Evolutionary conservation across 2,888 invertebrate species (phyloP), one percentile per base, ranked within the genome.

Genomic region (Pteria penguin): DNA sequence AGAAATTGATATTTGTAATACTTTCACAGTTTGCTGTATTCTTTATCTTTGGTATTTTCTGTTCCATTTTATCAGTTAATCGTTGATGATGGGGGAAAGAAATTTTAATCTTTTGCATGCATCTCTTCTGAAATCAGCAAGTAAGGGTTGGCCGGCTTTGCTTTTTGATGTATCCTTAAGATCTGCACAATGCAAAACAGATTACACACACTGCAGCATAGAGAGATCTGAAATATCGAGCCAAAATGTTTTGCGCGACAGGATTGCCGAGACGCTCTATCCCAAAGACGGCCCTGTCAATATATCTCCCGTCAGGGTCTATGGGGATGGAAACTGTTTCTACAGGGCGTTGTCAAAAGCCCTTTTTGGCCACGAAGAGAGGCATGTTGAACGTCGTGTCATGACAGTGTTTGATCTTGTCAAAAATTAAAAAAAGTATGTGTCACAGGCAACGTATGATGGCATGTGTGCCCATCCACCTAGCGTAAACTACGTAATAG

Each of bases 361-460:
- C 27, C 32, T 2, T 32, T 65, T 65, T 65, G 63, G 63, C 2
- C 33, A 65, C 33, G 45, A 65, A 65, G 63, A 65, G 33, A 24
- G 63, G 22, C 63, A 65, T 36, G n/a, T 65, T 57, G 57, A 57
- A 32, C 63, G 32, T 65, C 63, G 36, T 36, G 33, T 1, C 63
- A 36, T 65, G 63, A 33, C 63, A 22, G 1, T 36, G 36, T 65
- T 65, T 29, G 63, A 65, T 24, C 63, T 63, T 63, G 36, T 36
- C 45, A 36, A 14, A 57, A 4, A 57, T 57, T 57, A 4, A 14
- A 57, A 22, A n/a, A 63, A 63, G 31, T 65, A 36, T 65, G 36
- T 31, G 8, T 65, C 36, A 65, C 36, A 33, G 36, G 24, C 36
- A 65, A 36, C 22, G n/a, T 65, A 65, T n/a, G 63, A 65, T 31